Base-by-base conservation (phyloP, 2,113 vertebrate species). In the Dendrocopos noguchii region DNA sequence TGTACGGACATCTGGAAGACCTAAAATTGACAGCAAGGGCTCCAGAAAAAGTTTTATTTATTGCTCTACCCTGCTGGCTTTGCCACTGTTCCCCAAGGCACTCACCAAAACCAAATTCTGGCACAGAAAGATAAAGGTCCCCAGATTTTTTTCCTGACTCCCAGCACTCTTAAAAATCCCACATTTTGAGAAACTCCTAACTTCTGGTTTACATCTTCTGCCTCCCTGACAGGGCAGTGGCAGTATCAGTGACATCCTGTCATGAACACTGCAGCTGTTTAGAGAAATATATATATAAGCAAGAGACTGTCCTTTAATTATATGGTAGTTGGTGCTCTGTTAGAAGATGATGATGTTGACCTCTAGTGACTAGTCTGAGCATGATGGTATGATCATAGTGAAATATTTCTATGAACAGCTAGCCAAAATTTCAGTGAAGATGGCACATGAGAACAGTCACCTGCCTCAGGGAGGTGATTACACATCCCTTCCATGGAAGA, bases 321-420 rank as follows among this genome's bases (percentile, higher is more conserved):
- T 4, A 12, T 44, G 33, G 15, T 10, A 64, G 44, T 29, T 74
- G 60, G 56, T 64, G 33, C 72, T 83, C 33, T 66, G 68, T 57
- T 52, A 70, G n/a, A 29, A 63, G 78, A 74, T 79, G 83, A 82
- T 88, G 60, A 91, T 91, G 89, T 94, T 95, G 94, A 91, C 87
- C 89, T 96, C 92, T 93, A 91, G 89, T 91, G 95, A 92, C 92
- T 85, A 42, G 25, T 78, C 73, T 55, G 61, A 77, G 88, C 67
- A 96, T 82, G 73, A 77, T 83, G 75, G 52, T 42, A 12, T 19
- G 25, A 79, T 47, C 61, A 84, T 39, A 84, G 28, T 8, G 12
- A 52, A 66, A 66, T 0, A 0, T n/a, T 83, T 46, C 64, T 80
- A 27, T 7, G 42, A 89, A 33, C 39, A 84, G 29, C 55, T n/a